phyloP scores from a whole-genome alignment of 2,797 vertebrate species.

The Allenopithecus nigroviridis region DNA sequence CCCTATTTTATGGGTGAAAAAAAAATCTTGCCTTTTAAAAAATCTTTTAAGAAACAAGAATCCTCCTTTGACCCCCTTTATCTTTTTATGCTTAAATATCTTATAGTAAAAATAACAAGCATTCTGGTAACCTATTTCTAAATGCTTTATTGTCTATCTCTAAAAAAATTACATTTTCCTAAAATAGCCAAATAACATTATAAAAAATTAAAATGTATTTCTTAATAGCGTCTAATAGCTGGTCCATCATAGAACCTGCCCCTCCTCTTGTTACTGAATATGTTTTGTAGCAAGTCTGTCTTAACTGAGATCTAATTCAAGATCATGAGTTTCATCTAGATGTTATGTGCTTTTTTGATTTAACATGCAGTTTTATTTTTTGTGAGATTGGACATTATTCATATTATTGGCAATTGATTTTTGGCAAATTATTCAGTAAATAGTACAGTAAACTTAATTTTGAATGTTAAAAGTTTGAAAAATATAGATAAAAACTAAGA shows the following conservation, averaged over 20 bases:
- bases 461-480: neutral
- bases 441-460: neutral
- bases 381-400: neutral
- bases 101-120: neutral
- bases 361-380: neutral
- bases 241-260: neutral
- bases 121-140: neutral
- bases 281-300: neutral
- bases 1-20: neutral
- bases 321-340: neutral
- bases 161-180: neutral
- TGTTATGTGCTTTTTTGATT: neutral
- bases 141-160: neutral
- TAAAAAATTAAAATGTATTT: neutral
- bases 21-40: neutral
- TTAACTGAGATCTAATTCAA: neutral
- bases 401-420: neutral
- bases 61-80: neutral
- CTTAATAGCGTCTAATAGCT: neutral
- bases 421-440: neutral
- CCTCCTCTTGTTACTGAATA: neutral
- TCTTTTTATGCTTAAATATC: neutral
- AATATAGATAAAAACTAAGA: neutral
- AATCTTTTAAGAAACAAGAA: neutral
- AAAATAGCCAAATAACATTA: neutral